phyloP scores from a whole-genome alignment of 2,113 vertebrate genomes.

The Benitochromis conjunctus region DNA sequence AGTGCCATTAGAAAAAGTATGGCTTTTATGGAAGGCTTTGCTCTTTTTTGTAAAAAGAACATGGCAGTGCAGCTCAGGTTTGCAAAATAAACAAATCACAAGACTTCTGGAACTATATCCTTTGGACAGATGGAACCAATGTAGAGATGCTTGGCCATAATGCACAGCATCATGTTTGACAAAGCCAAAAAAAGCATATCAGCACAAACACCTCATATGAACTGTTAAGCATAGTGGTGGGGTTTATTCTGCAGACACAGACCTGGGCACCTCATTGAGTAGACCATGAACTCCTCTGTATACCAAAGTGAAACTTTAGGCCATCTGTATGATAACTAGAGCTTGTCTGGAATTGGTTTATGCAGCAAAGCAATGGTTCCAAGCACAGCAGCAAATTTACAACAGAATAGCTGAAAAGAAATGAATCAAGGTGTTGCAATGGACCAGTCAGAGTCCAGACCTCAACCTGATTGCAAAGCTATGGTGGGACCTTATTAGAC shows the following conservation, averaged over 20 bases:
- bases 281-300: background rate
- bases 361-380: background rate
- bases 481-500: background rate
- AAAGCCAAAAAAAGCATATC: background rate
- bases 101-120: background rate
- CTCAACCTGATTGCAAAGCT: background rate
- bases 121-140: background rate
- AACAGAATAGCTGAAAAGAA: background rate
- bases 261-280: background rate
- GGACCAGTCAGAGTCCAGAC: background rate
- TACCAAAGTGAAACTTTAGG: background rate
- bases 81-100: background rate
- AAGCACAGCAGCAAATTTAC: background rate
- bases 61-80: background rate
- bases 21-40: background rate
- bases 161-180: background rate
- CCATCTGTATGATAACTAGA: background rate
- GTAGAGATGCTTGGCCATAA: background rate
- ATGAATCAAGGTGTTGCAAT: background rate
- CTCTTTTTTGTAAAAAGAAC: background rate
- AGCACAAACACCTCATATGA: background rate
- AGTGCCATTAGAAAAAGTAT: background rate
- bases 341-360: background rate
- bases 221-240: background rate
- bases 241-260: background rate